Percentiles rank a stretch among this genome's conserved stretches.
phyloP scores from a whole-genome alignment of 2,888 invertebrate species.

The Miltochrista miniata region DNA sequence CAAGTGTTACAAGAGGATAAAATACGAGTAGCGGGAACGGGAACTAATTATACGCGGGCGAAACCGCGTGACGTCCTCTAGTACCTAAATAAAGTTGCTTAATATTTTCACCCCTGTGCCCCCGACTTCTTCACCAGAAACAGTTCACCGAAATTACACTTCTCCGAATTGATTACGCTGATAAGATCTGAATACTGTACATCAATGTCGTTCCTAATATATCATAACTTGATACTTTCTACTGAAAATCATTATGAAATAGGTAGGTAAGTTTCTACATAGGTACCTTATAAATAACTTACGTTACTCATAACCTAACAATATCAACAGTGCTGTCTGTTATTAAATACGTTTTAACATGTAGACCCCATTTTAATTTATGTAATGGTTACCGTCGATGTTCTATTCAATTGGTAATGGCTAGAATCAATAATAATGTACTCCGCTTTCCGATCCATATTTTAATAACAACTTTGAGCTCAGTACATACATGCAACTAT shows the following conservation, averaged over 20 bases:
- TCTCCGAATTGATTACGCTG: too few relatives aligned
- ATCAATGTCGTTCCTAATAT: too few relatives aligned
- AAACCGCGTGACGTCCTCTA: too few relatives aligned
- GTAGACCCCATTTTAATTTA: constrained; percentile 52
- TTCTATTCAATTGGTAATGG: constrained; percentile 55
- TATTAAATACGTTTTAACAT: constrained; percentile 33
- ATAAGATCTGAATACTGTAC: too few relatives aligned
- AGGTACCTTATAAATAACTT: neutral
- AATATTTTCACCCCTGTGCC: too few relatives aligned
- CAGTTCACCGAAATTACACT: too few relatives aligned
- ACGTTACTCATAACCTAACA: neutral
- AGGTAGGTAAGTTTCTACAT: neutral
- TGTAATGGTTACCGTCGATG: constrained; percentile 59
- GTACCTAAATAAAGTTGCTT: too few relatives aligned
- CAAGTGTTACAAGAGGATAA: too few relatives aligned
- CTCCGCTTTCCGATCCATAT: constrained; percentile 56
- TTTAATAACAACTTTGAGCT: constrained; percentile 58
- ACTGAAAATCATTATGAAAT: neutral
- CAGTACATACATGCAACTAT: constrained; percentile 41
- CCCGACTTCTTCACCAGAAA: too few relatives aligned
- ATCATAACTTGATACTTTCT: neutral
- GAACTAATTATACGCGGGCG: too few relatives aligned
- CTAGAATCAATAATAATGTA: constrained; percentile 57
- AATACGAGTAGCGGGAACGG: too few relatives aligned
- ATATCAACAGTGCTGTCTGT: neutral